A percentile compares a stretch with the other conserved stretches of the same genome.
These are phyloP conservation scores for Pygoscelis antarcticus DNA, from an alignment of 2,113 vertebrate species.

Conservation along the genomic window DNA sequence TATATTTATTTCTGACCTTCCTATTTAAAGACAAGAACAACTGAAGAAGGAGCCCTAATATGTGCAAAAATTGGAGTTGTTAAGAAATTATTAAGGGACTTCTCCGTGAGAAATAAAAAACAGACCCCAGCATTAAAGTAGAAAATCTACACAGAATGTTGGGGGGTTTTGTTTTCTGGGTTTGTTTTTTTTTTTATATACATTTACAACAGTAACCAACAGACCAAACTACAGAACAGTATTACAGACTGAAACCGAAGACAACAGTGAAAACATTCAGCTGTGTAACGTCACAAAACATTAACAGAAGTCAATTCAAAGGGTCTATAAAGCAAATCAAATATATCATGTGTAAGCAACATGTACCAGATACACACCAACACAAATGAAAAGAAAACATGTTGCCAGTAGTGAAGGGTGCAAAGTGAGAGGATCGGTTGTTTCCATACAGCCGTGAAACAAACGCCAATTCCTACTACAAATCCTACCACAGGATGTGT, in stretches of 20 bases:
- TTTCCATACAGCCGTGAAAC: neutral
- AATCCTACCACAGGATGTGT: rapidly evolving
- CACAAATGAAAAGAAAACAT: too few relatives aligned
- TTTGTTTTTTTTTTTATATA: neutral
- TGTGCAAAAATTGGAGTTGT: neutral
- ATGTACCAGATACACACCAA: neutral
- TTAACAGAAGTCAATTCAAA: neutral
- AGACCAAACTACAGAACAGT: neutral
- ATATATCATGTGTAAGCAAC: neutral
- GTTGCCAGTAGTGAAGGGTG: neutral
- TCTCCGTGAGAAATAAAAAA: neutral
- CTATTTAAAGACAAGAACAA: neutral
- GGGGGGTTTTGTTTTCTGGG: neutral
- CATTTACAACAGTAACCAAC: neutral
- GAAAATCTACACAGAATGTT: neutral
- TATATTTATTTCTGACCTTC: neutral
- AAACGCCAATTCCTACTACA: neutral
- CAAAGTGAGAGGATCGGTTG: neutral
- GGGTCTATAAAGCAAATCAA: neutral
- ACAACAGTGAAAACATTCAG: neutral
- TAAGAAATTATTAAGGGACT: neutral
- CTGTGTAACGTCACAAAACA: neutral
- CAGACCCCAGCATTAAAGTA: neutral
- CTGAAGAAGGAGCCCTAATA: neutral
- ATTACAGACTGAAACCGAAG: neutral